phyloP scores from a whole-genome alignment of 2,888 invertebrate species.

The Phanerotoma sp. region DNA sequence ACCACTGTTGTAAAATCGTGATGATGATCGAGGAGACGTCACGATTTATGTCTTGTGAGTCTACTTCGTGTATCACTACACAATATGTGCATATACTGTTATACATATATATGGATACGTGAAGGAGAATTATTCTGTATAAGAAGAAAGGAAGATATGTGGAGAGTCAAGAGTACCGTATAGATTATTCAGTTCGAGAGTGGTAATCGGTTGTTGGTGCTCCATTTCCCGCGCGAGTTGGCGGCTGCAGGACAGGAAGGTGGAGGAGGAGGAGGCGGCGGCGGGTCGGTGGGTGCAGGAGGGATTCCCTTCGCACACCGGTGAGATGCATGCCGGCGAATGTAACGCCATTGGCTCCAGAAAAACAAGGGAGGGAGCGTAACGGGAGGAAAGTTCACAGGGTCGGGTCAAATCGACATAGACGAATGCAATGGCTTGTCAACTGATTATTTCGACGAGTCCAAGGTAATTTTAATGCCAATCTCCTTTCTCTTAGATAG shows the following conservation, averaged over 20 bases:
- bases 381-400: slow-evolving; percentile 45
- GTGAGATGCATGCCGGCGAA: background rate
- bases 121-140: background rate
- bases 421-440: slow-evolving; percentile 32
- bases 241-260: slow-evolving; percentile 24
- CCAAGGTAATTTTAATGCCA: slow-evolving; percentile 20
- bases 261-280: slow-evolving; percentile 30
- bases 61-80: slow-evolving; percentile 1
- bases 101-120: slow-evolving; percentile 11
- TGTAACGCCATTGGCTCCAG: background rate
- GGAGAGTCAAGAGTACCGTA: slow-evolving; percentile 23
- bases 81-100: slow-evolving; percentile 8
- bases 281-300: background rate
- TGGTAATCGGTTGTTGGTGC: slow-evolving; percentile 37
- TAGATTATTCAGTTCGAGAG: slow-evolving; percentile 32
- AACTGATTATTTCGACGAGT: slow-evolving; percentile 16
- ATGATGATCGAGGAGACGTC: slow-evolving; percentile 15
- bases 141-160: slow-evolving; percentile 18
- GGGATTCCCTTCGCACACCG: slow-evolving; percentile 42
- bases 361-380: slow-evolving; percentile 7
- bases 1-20: slow-evolving; percentile 8
- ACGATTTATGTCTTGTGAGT: slow-evolving; percentile 19
- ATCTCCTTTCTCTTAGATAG: slow-evolving; percentile 13
- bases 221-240: slow-evolving; percentile 50
- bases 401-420: slow-evolving; percentile 49